A percentile compares a stretch with the other conserved stretches of the same genome.
These are phyloP conservation scores for Tubulanus polymorphus DNA, from an alignment of 2,888 invertebrate genomes.

Conservation along the genomic window DNA sequence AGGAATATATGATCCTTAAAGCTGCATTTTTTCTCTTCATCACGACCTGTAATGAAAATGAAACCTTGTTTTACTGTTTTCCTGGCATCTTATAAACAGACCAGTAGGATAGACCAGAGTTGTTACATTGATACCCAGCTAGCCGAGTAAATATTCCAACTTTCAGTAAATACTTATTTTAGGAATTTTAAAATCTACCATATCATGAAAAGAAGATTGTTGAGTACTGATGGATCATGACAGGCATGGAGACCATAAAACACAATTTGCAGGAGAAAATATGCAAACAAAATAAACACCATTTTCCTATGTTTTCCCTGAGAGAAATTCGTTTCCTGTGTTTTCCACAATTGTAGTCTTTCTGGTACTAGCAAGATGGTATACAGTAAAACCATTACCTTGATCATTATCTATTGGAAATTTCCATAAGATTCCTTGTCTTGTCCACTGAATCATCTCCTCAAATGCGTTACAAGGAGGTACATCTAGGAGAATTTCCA, in stretches of 20 bases:
- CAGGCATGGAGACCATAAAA: no score
- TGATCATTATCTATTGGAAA: conserved; percentile 98
- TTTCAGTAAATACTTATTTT: no score
- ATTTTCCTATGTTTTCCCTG: no score
- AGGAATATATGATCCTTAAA: conserved; percentile 95
- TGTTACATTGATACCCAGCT: no score
- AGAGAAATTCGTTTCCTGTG: neutral
- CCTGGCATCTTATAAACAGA: conserved; percentile 1
- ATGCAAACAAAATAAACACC: neutral
- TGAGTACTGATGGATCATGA: no score
- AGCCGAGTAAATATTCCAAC: no score
- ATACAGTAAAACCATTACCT: no score
- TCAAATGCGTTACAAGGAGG: conserved; percentile 86
- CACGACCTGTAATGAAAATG: conserved; percentile 45
- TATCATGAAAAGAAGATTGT: no score
- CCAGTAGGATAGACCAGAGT: no score
- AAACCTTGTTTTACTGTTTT: neutral
- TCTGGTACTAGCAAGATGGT: no score
- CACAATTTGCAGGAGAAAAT: neutral
- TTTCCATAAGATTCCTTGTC: conserved; percentile 90
- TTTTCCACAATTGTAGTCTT: no score
- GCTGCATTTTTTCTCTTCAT: conserved; percentile 61
- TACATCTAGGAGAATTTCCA: conserved; percentile 13
- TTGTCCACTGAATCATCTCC: conserved; percentile 90
- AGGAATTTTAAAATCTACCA: no score